Conservation (phyloP, 2,797 vertebrate species). For the Buceros bicornis region DNA sequence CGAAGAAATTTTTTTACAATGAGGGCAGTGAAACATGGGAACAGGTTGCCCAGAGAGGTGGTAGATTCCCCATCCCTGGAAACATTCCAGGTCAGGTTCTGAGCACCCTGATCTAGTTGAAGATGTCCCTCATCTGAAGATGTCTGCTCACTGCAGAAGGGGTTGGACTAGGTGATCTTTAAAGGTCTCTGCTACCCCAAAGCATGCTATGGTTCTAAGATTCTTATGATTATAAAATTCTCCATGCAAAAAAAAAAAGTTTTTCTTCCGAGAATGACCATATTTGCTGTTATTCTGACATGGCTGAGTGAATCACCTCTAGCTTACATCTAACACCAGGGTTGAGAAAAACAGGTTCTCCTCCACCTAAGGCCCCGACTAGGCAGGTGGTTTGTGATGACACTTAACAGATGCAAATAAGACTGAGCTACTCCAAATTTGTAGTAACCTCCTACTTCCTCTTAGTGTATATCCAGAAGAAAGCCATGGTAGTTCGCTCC, state of each 20-base stretch:
- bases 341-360: neutral
- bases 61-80: neutral
- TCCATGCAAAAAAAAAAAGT: neutral
- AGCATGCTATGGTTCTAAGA: neutral
- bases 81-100: neutral
- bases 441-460: neutral
- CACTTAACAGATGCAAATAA: neutral
- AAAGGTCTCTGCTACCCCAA: neutral
- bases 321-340: neutral
- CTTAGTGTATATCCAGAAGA: neutral
- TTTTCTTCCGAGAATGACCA: neutral
- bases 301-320: neutral
- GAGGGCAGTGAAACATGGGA: neutral
- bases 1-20: neutral
- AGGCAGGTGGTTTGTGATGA: neutral
- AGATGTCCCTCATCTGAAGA: neutral
- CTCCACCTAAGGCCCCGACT: neutral
- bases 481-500: neutral
- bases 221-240: neutral
- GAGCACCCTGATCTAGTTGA: neutral
- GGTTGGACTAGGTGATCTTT: neutral
- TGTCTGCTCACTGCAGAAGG: too few relatives aligned
- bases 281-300: neutral
- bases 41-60: neutral
- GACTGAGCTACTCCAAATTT: neutral